Conservation (phyloP, 2,113 vertebrate species). For the Tetraodon nigroviridis region DNA sequence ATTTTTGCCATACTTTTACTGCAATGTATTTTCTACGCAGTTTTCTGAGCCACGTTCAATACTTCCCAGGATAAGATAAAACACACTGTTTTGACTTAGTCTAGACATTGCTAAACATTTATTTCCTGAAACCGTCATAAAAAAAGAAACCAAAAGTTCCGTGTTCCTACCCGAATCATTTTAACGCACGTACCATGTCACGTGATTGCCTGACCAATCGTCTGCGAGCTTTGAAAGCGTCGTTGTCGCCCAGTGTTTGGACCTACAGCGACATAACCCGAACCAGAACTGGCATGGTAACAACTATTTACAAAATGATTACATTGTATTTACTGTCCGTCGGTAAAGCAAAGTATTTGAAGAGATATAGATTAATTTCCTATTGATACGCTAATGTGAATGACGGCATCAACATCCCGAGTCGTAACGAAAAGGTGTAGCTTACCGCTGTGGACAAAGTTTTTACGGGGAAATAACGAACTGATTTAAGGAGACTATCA, state of each 20-base stretch:
- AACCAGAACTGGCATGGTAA: not conserved
- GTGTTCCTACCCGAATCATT: conserved; percentile 2
- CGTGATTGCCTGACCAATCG: conserved; percentile 38
- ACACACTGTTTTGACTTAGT: not conserved
- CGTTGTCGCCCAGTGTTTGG: accelerated
- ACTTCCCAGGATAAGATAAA: no score
- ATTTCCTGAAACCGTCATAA: not conserved
- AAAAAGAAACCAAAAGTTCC: not conserved
- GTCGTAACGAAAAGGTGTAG: not conserved
- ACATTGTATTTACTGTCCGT: no score
- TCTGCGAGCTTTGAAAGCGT: accelerated
- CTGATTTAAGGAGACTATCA: conserved; percentile 8
- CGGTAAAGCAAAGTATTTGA: no score
- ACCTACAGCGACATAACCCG: not conserved
- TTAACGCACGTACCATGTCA: conserved; percentile 7
- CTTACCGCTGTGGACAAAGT: accelerated
- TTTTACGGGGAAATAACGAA: conserved; percentile 33
- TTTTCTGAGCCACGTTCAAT: no score
- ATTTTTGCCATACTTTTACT: no score
- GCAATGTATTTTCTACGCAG: no score
- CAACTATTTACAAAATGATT: no score
- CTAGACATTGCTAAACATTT: not conserved
- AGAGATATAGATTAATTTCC: no score
- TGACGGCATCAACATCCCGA: conserved; percentile 16
- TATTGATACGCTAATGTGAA: not conserved